These are phyloP conservation scores for Perca schrenkii DNA, from an alignment of 2,113 vertebrate genomes.

Conservation along the genomic window DNA sequence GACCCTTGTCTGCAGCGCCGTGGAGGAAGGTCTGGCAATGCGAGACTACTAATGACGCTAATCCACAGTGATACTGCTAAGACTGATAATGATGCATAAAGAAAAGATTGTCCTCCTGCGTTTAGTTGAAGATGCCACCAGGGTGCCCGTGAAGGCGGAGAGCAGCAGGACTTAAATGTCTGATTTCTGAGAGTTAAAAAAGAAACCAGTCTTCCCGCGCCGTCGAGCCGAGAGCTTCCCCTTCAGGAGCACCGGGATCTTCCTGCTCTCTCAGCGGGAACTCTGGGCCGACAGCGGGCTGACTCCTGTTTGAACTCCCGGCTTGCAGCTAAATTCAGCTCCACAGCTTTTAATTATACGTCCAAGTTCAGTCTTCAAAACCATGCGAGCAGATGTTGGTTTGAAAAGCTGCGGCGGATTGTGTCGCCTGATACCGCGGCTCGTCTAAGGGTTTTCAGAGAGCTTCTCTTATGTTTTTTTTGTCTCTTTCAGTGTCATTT, in stretches of 20 bases:
- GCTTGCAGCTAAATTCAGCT: slow-evolving; percentile 4
- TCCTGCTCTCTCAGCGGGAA: slow-evolving; percentile 2
- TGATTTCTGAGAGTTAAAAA: not conserved
- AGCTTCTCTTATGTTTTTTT: slow-evolving; percentile 4
- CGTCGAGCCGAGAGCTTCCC: not conserved
- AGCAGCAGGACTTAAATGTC: not conserved
- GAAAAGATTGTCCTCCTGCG: not conserved
- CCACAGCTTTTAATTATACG: not conserved
- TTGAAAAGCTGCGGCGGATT: not conserved
- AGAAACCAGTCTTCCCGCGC: not conserved
- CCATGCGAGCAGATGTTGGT: not conserved
- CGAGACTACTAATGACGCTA: no score
- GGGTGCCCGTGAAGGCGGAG: no score
- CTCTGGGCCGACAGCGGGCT: not conserved
- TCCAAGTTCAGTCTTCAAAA: not conserved
- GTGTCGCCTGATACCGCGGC: not conserved
- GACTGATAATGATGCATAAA: not conserved
- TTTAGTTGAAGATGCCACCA: not conserved
- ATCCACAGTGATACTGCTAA: no score
- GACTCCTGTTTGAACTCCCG: slow-evolving; percentile 34
- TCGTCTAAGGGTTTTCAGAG: not conserved
- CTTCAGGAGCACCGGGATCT: not conserved
- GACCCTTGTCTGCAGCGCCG: no score
- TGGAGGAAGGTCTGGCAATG: no score
- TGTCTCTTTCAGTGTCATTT: slow-evolving; percentile 6